These are phyloP conservation scores for Empidonax alnorum DNA, from an alignment of 2,113 vertebrate species.

Conservation along the genomic window DNA sequence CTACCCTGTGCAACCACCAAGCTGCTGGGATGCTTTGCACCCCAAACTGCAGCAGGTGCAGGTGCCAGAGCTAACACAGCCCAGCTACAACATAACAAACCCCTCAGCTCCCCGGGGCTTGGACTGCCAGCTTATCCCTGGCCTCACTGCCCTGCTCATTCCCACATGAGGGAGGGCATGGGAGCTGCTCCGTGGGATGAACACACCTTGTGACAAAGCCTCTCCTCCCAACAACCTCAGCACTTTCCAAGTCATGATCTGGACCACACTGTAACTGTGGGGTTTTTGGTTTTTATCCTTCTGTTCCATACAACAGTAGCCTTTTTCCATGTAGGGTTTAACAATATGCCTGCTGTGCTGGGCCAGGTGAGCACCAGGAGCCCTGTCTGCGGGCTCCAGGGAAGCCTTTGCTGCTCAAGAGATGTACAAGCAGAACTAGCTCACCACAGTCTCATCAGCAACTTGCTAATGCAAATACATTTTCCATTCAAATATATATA, in stretches of 20 bases:
- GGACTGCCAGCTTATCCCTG: too few species aligned
- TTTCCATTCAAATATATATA: not conserved
- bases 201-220: not conserved
- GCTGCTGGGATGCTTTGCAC: not conserved
- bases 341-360: not conserved
- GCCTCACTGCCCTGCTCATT: too few species aligned
- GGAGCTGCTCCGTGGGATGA: not conserved
- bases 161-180: accelerated
- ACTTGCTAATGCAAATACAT: not conserved
- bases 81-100: not conserved
- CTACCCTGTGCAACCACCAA: not conserved
- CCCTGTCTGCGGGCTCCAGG: not conserved
- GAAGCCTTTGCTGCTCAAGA: not conserved
- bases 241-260: not conserved
- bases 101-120: not conserved
- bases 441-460: not conserved
- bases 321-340: not conserved
- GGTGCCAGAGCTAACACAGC: not conserved
- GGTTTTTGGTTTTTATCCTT: not conserved
- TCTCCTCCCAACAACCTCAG: not conserved
- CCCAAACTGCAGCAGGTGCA: not conserved
- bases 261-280: too few species aligned
- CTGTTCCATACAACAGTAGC: not conserved
- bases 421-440: not conserved
- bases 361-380: not conserved